Evolutionary conservation across 2,888 invertebrate species (phyloP).

Genomic region (Mactromeris polynyma): DNA sequence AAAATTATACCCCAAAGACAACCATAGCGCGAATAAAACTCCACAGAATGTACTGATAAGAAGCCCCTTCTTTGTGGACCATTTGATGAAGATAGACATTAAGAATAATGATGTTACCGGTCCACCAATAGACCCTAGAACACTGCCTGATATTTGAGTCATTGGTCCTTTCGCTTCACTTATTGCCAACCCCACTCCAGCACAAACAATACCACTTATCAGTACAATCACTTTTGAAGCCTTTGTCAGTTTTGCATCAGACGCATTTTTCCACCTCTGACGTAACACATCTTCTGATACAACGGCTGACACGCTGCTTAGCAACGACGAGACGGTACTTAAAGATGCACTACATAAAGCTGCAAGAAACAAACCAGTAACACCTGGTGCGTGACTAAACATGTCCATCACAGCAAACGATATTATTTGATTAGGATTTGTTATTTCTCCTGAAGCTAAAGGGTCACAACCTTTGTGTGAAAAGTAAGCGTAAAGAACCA

Average conservation of each 20-base stretch:
- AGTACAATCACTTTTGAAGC: slow-evolving; percentile 54
- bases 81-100: slow-evolving; percentile 47
- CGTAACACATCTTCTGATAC: slow-evolving; percentile 45
- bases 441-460: slow-evolving; percentile 49
- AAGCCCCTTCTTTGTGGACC: slow-evolving; percentile 64
- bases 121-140: slow-evolving; percentile 50
- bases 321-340: slow-evolving; percentile 55
- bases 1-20: slow-evolving; percentile 70
- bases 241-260: slow-evolving; percentile 42
- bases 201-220: slow-evolving; percentile 39
- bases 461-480: slow-evolving; percentile 57
- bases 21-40: slow-evolving; percentile 63
- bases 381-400: slow-evolving; percentile 46
- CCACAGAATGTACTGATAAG: slow-evolving; percentile 64
- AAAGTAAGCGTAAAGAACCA: slow-evolving; percentile 56
- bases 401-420: slow-evolving; percentile 55
- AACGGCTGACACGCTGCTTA: slow-evolving; percentile 53
- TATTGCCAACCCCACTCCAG: slow-evolving; percentile 53
- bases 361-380: slow-evolving; percentile 54
- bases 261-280: slow-evolving; percentile 28
- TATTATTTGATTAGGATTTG: slow-evolving; percentile 55
- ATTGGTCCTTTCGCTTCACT: slow-evolving; percentile 57
- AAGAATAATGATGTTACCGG: slow-evolving; percentile 50
- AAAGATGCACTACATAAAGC: slow-evolving; percentile 56
- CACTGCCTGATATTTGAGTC: slow-evolving; percentile 46